Evolutionary conservation across 2,888 invertebrate species (phyloP), one percentile per base, ranked within the genome.

Genomic region (Harpalus rufipes): DNA sequence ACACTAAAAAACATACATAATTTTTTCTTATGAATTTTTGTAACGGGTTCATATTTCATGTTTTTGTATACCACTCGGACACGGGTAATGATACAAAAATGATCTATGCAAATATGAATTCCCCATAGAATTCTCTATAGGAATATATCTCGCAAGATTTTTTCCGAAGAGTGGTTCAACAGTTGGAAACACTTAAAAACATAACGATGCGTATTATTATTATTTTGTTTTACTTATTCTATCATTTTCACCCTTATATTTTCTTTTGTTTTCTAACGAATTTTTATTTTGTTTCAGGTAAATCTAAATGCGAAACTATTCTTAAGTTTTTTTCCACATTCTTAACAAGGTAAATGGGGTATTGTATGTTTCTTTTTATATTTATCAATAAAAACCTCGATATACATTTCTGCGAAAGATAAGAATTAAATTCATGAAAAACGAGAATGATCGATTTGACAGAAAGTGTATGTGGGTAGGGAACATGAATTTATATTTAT

Each of bases 201-300:
- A 25, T 2, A n/a, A n/a, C 21, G 21, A 1, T 32, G 32, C 5
- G 32, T 32, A n/a, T 5, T 51, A 51, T 51, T 12, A 51, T 51
- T 51, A 51, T 51, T 51, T 51, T 51, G 10, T 51, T 1, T 51
- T 51, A 8, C 6, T 4, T 51, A 51, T 51, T 51, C 0, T 51
- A 12, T 51, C 10, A 12, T 51, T 51, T 12, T 2, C 44, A 32
- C 12, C 5, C 12, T 51, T 51, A 51, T 51, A 51, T 51, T 51
- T 51, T 51, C 5, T 51, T 51, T 51, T 51, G 44, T 51, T 51
- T 10, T 51, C 44, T 51, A 51, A 51, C 12, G 44, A 8, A 51
- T 51, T 51, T 51, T 51, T 51, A 51, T 51, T 51, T 51, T 51
- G 44, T 51, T 51, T 10, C 44, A 51, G 44, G 44, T 51, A 51